Conservation (phyloP, 1,140 invertebrate genomes). For the Zaprionus camerounensis region DNA sequence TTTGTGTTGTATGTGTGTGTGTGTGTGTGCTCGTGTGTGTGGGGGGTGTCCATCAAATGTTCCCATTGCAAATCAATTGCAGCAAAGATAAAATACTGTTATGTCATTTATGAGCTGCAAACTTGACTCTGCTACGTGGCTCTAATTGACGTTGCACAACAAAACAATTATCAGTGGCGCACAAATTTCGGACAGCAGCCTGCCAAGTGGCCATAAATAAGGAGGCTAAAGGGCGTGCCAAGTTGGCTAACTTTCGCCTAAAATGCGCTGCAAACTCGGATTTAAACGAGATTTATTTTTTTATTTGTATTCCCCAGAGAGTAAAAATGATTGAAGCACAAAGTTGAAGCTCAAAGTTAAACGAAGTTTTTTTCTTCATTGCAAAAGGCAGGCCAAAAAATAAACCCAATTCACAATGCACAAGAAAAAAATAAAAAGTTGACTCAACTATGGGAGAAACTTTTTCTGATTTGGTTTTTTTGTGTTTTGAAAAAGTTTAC, state of each 20-base stretch:
- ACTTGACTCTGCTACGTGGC: constrained; percentile 29
- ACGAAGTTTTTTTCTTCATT: constrained; percentile 55
- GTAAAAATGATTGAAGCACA: constrained; percentile 65
- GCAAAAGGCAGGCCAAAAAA: constrained; percentile 17
- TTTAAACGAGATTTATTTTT: background rate
- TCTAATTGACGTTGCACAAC: constrained; percentile 60
- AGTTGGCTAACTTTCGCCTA: constrained; percentile 16
- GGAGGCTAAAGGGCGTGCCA: constrained; percentile 33
- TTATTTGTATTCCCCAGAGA: constrained; percentile 4
- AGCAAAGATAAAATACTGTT: constrained; percentile 46
- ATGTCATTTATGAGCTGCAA: constrained; percentile 57
- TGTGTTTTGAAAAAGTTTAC: background rate
- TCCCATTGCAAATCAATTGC: constrained; percentile 56
- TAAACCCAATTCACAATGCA: constrained; percentile 17
- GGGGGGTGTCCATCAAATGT: constrained; percentile 28
- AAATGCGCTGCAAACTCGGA: constrained; percentile 32
- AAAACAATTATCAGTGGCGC: constrained; percentile 53
- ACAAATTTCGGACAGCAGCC: constrained; percentile 22
- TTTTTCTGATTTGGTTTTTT: background rate
- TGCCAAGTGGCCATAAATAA: constrained; percentile 67
- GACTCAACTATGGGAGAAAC: constrained; percentile 12
- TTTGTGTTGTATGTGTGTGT: background rate
- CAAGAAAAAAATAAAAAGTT: constrained; percentile 33
- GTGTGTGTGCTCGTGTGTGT: background rate
- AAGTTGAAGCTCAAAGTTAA: constrained; percentile 63